Evolutionary conservation across 2,888 invertebrate genomes (phyloP), one percentile per base, ranked within the genome.

Genomic region (Diarsia dahlii): DNA sequence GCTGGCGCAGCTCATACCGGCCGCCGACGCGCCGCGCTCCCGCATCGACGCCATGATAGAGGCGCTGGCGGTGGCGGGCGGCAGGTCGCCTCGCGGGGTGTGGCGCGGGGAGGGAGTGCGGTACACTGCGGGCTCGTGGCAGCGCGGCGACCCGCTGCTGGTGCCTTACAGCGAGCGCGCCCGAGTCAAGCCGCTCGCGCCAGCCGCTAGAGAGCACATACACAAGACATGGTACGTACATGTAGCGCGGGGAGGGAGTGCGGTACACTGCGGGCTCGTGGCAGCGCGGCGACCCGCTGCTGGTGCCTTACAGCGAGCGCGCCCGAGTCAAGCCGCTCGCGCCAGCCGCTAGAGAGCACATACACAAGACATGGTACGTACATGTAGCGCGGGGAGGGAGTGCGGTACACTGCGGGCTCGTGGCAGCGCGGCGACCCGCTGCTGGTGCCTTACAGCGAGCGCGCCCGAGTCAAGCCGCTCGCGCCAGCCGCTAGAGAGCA

Each of bases 1-100:
- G 74, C 90, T 93, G 54, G 86, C 89, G 50, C 94, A 94, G 89
- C 92, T 95, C 20, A 90, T 95, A n/a, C 95, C 94, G 0, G 89
- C 90, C 46, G 92, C 89, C 58, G 92, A 82, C 87, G 92, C 95
- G 94, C 90, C 80, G 71, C 80, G 84, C 71, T 84, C 90, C 45
- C 86, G 90, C 62, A 84, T 88, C 71, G 89, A 83, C 70, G 82
- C 88, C 3, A 80, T 93, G 90, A 94, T 93, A 58, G 92, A 92
- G 76, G 93, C 91, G 80, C 76, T 93, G 58, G 92, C 91, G 82
- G 87, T 58, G 99, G 99, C 28, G 94, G 99, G 84, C 76, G 81
- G 69, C 13, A 76, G 89, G 39, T 39, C 39, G 0, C 89, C 77
- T 80, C 89, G 89, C 5, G 94, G 94, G 46, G 91, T 92, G 77